A percentile compares a stretch with the other conserved stretches of the same genome.
Evolutionary conservation across 2,113 vertebrate genomes (phyloP).

Genomic region (Lagenorhynchus albirostris): DNA sequence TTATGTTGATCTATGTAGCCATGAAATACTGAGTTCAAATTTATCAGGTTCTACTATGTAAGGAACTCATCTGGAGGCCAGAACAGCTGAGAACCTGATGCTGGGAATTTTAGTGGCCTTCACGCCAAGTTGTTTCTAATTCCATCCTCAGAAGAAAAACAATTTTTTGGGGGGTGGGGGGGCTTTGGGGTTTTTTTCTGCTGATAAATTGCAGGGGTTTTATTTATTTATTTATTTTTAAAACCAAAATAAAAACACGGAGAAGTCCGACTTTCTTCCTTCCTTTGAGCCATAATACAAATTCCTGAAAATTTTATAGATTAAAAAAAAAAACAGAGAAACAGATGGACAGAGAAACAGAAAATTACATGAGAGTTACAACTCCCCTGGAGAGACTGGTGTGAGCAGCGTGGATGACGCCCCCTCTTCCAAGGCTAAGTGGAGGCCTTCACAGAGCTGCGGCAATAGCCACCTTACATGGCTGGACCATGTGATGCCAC

Average conservation of each 20-base stretch:
- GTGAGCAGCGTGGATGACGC: neutral
- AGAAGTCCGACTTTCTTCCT: conserved; percentile 29
- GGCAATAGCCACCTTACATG: neutral
- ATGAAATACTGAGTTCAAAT: neutral
- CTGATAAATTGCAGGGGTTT: conserved; percentile 38
- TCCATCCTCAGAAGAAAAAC: neutral
- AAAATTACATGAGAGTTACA: neutral
- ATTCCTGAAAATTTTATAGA: conserved; percentile 59
- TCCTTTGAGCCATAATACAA: conserved; percentile 42
- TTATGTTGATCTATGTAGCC: neutral
- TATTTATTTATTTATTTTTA: neutral
- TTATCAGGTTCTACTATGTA: neutral
- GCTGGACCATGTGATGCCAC: too few species aligned
- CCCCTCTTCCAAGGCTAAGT: neutral
- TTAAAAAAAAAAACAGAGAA: conserved; percentile 21
- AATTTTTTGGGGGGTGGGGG: neutral
- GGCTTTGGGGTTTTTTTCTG: neutral
- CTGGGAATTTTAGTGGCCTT: conserved; percentile 47
- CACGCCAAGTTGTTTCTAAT: conserved; percentile 27
- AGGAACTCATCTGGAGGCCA: neutral
- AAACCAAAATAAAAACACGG: neutral
- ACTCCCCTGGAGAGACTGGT: neutral
- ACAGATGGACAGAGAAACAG: neutral
- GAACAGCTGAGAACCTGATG: conserved; percentile 27
- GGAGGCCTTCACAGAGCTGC: neutral